phyloP scores from a whole-genome alignment of 2,797 vertebrate genomes.

The Ispidina lecontei region DNA sequence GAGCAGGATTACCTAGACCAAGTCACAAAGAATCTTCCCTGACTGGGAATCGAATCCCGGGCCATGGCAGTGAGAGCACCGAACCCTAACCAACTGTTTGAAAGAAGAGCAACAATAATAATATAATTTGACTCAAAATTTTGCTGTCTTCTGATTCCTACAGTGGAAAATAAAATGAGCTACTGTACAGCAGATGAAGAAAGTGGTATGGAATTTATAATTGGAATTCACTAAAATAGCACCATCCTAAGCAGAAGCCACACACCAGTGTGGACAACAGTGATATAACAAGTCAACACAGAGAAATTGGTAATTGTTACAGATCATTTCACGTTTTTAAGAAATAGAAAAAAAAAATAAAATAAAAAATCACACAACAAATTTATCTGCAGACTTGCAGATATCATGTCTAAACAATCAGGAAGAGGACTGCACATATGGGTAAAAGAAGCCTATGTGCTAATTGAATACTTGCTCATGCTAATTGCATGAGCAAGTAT shows the following conservation, averaged over 20 bases:
- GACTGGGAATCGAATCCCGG: too few species aligned
- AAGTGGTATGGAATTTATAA: background rate
- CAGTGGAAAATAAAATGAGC: background rate
- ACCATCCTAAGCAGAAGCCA: background rate
- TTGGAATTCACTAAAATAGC: background rate
- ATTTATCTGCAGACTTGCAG: background rate
- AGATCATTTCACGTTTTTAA: background rate
- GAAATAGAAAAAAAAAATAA: background rate
- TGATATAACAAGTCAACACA: fast-evolving
- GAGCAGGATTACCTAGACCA: too few species aligned
- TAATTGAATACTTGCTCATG: background rate
- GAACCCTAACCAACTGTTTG: background rate
- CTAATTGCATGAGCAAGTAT: background rate
- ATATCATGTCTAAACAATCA: background rate
- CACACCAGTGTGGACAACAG: background rate
- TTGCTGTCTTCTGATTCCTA: background rate
- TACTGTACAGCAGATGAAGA: background rate
- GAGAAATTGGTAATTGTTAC: background rate
- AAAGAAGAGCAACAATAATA: background rate
- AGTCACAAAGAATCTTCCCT: too few species aligned
- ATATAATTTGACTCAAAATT: background rate
- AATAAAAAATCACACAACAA: background rate
- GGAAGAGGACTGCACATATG: background rate
- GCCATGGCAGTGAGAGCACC: too few species aligned
- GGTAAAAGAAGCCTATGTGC: background rate